Conservation (phyloP, 2,797 vertebrate species). For the Salmo trutta region DNA sequence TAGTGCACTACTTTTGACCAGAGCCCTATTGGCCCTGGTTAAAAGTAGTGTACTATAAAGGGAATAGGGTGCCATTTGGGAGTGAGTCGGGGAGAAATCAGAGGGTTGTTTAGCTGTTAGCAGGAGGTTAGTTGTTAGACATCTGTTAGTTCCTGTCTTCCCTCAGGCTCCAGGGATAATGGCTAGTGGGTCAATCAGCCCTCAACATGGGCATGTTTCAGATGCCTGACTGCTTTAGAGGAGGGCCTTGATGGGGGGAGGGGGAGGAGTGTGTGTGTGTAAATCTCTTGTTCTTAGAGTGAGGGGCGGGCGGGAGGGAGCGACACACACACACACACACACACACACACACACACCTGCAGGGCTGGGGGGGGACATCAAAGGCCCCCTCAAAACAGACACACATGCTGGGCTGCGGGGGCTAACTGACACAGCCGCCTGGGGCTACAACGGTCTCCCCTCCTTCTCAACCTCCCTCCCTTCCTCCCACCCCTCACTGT, state of each 20-base stretch:
- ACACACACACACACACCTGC: conserved; percentile 65
- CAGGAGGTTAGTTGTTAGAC: conserved; percentile 77
- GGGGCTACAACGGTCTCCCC: conserved; percentile 55
- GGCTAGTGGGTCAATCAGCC: conserved; percentile 50
- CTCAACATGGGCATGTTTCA: conserved; percentile 75
- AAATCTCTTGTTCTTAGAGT: background rate
- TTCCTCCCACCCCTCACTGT: conserved; percentile 1
- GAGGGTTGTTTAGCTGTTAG: conserved; percentile 66
- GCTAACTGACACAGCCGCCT: conserved; percentile 71
- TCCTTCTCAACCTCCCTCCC: background rate
- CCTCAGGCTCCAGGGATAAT: conserved; percentile 64
- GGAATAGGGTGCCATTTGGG: background rate
- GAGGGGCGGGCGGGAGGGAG: conserved; percentile 63
- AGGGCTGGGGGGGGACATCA: conserved; percentile 68
- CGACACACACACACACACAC: conserved; percentile 50
- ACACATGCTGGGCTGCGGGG: conserved; percentile 63
- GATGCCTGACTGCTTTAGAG: conserved; percentile 54
- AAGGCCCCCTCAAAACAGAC: conserved; percentile 67
- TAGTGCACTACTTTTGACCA: no score
- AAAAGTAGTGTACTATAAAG: no score
- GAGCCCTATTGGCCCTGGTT: no score
- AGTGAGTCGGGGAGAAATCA: conserved; percentile 48
- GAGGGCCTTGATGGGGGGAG: conserved; percentile 45
- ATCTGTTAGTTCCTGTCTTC: conserved; percentile 76
- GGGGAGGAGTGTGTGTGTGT: background rate